Conservation (phyloP, 2,113 vertebrate species). For the Alosa alosa region DNA sequence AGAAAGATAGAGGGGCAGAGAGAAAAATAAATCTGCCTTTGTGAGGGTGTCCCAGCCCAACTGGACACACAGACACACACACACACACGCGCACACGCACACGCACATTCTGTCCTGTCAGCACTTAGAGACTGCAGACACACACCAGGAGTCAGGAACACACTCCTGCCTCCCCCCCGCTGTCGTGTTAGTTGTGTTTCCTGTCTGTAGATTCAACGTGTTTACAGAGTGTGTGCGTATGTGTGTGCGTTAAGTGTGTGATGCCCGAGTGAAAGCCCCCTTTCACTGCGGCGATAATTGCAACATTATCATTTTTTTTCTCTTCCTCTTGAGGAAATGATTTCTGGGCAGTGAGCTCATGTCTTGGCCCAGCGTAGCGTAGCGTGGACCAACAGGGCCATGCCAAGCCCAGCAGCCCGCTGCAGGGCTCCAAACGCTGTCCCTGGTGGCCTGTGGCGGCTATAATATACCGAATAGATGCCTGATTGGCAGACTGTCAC, state of each 20-base stretch:
- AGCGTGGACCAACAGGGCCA: neutral
- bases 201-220: neutral
- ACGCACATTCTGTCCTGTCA: constrained; percentile 13
- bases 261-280: constrained; percentile 17
- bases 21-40: neutral
- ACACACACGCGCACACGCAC: neutral
- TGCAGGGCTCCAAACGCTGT: constrained; percentile 39
- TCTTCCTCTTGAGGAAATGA: constrained; percentile 34
- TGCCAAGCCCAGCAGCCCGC: constrained; percentile 48
- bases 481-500: constrained; percentile 39
- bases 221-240: neutral
- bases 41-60: neutral
- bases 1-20: neutral
- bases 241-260: constrained; percentile 2
- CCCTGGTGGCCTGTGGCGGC: constrained; percentile 46
- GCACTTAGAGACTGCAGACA: neutral
- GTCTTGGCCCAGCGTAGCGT: constrained; percentile 37
- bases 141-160: neutral
- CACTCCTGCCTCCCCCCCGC: neutral
- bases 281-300: constrained; percentile 32
- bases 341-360: constrained; percentile 51
- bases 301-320: constrained; percentile 9
- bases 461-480: constrained; percentile 41
- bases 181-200: constrained; percentile 3
- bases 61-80: neutral